Percentiles rank a stretch among this genome's conserved stretches.
Evolutionary conservation across 2,888 invertebrate genomes (phyloP).

Genomic region (Tanypteryx hageni): DNA sequence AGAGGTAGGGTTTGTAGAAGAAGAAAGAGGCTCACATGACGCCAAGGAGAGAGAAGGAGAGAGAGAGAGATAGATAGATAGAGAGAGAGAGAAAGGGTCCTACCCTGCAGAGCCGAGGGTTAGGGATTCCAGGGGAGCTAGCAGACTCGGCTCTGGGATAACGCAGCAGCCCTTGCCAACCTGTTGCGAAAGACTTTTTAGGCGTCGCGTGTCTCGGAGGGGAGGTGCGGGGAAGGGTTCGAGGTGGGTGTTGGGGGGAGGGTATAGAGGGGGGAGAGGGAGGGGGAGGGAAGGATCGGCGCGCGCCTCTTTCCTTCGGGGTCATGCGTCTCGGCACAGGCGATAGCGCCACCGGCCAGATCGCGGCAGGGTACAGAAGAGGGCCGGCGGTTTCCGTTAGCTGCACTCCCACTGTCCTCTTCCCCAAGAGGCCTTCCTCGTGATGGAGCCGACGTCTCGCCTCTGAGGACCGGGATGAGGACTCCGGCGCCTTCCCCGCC

Average conservation of each 20-base stretch:
- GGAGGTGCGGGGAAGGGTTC: neutral
- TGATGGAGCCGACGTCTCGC: neutral
- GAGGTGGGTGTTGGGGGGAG: neutral
- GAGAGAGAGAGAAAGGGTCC: neutral
- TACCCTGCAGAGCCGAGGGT: constrained; percentile 33
- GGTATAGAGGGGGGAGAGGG: neutral
- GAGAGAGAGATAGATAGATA: no score
- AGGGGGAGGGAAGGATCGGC: neutral
- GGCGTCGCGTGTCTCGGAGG: constrained; percentile 27
- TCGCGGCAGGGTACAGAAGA: constrained; percentile 54
- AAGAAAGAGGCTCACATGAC: no score
- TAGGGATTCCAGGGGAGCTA: constrained; percentile 56
- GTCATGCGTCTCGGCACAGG: constrained; percentile 40
- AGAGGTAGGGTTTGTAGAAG: no score
- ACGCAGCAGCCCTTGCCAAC: constrained; percentile 36
- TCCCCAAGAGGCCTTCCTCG: neutral
- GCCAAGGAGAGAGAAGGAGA: no score
- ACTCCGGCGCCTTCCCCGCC: constrained; percentile 27
- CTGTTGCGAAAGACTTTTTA: constrained; percentile 51
- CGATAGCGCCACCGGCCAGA: constrained; percentile 54
- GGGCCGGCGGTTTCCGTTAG: constrained; percentile 25
- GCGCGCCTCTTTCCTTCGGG: constrained; percentile 43
- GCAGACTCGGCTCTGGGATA: constrained; percentile 24
- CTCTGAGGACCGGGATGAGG: neutral
- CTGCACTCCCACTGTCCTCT: neutral